Evolutionary conservation across 2,797 vertebrate genomes (phyloP), one percentile per base, ranked within the genome.

Genomic region (Myotis pilosus): DNA sequence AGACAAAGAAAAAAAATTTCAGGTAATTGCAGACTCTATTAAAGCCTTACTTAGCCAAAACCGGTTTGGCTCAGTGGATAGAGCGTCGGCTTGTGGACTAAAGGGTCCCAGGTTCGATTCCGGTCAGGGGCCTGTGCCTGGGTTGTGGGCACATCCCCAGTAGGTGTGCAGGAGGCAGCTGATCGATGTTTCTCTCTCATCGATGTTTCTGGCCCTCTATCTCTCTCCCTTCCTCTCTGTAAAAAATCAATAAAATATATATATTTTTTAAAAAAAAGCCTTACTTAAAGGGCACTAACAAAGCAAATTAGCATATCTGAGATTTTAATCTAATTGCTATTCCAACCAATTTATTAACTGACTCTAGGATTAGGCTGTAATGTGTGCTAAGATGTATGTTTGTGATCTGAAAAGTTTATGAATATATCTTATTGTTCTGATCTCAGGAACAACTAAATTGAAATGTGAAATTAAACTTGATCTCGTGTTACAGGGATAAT

Each of bases 41-140:
- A 97, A 97, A 97, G 75, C 74, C 88, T 98, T 98, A 97, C 98
- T 98, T 98, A 97, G n/a, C n/a, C n/a, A n/a, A n/a, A n/a, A n/a
- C n/a, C n/a, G n/a, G n/a, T n/a, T n/a, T n/a, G n/a, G n/a, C n/a
- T n/a, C n/a, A n/a, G n/a, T n/a, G n/a, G n/a, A n/a, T n/a, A n/a
- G n/a, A n/a, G n/a, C n/a, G n/a, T n/a, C n/a, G n/a, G n/a, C n/a
- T n/a, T n/a, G n/a, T n/a, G n/a, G n/a, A n/a, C n/a, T n/a, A n/a
- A n/a, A n/a, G n/a, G n/a, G n/a, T n/a, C n/a, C n/a, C n/a, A n/a
- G n/a, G n/a, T n/a, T n/a, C n/a, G n/a, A n/a, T n/a, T n/a, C n/a
- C n/a, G n/a, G n/a, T n/a, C n/a, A n/a, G n/a, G n/a, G n/a, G n/a
- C n/a, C n/a, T n/a, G n/a, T n/a, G n/a, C n/a, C n/a, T n/a, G n/a